Evolutionary conservation across 2,888 invertebrate species (phyloP).

Genomic region (Tyria jacobaeae): DNA sequence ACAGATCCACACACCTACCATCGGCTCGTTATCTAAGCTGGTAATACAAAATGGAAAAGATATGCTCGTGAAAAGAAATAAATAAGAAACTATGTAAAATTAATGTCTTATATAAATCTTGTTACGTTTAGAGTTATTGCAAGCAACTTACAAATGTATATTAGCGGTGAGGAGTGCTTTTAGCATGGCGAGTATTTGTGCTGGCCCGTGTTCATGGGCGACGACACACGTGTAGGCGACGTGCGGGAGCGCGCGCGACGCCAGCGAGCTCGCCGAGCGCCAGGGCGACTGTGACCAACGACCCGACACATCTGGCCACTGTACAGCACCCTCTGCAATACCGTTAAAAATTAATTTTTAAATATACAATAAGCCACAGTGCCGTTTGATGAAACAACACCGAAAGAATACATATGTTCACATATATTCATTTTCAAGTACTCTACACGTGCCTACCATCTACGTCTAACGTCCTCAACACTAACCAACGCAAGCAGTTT

Average conservation of each 20-base stretch:
- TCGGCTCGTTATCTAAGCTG: constrained; percentile 67
- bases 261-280: constrained; percentile 47
- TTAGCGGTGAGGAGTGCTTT: constrained; percentile 49
- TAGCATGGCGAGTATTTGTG: constrained; percentile 23
- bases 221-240: constrained; percentile 64
- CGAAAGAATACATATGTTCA: too few species aligned
- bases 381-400: too few species aligned
- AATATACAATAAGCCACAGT: neutral
- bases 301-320: constrained; percentile 55
- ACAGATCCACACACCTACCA: constrained; percentile 73
- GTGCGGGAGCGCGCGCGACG: constrained; percentile 53
- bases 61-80: too few species aligned
- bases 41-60: neutral
- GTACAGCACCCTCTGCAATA: constrained; percentile 41
- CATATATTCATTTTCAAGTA: too few species aligned
- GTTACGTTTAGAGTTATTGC: neutral
- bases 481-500: too few species aligned
- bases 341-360: too few species aligned
- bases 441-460: too few species aligned
- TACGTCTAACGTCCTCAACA: too few species aligned
- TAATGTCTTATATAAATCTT: neutral
- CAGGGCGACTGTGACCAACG: constrained; percentile 57
- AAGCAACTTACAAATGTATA: constrained; percentile 65
- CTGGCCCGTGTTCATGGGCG: constrained; percentile 32
- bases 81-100: too few species aligned